Evolutionary conservation across 2,113 vertebrate species (phyloP).

Genomic region (Piliocolobus tephrosceles): DNA sequence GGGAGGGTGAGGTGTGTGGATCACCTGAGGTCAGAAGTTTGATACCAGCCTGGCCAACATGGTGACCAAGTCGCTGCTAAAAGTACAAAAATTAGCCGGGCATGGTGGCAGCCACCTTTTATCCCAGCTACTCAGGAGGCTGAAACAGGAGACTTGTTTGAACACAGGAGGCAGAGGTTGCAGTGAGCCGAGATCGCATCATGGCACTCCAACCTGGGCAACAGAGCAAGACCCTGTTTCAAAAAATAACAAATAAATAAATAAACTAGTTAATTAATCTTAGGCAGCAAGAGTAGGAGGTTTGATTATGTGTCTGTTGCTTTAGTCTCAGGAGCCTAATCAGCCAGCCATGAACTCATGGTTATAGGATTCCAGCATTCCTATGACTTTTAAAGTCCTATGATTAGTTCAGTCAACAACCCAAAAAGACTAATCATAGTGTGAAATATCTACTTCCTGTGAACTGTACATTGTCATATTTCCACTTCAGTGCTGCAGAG

Average conservation of each 20-base stretch:
- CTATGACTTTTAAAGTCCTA: background rate
- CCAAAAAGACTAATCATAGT: background rate
- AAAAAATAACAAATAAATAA: too few species aligned
- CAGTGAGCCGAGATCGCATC: too few species aligned
- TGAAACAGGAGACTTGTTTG: too few species aligned
- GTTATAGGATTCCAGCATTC: accelerated
- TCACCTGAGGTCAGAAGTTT: too few species aligned
- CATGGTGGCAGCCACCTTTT: accelerated
- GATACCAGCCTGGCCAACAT: too few species aligned
- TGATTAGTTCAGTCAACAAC: background rate
- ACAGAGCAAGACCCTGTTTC: too few species aligned
- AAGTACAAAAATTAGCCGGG: too few species aligned
- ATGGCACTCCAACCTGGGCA: too few species aligned
- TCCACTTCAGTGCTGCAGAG: background rate
- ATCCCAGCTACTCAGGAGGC: too few species aligned
- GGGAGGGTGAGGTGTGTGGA: too few species aligned
- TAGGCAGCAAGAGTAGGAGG: background rate
- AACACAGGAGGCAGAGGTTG: too few species aligned
- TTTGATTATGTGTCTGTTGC: background rate
- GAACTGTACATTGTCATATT: background rate
- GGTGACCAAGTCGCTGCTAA: too few species aligned
- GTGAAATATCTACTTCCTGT: background rate
- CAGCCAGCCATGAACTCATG: background rate
- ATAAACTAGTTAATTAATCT: background rate
- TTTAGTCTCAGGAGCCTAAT: background rate